phyloP scores from a whole-genome alignment of 2,797 vertebrate species.

The Vireo griseus region DNA sequence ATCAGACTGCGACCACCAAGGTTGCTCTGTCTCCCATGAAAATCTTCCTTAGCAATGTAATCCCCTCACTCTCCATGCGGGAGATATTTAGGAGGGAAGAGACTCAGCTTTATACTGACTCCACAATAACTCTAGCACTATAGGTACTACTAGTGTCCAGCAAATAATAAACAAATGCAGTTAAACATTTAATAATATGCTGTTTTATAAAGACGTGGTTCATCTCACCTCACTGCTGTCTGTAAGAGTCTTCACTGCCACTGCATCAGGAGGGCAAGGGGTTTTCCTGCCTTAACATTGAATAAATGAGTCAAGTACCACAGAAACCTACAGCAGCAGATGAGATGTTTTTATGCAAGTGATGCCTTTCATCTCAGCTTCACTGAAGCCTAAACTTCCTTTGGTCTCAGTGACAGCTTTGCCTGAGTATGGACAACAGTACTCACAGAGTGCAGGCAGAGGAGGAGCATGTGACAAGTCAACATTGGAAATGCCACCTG shows the following conservation, averaged over 20 bases:
- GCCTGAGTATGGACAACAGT: background rate
- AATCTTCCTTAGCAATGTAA: background rate
- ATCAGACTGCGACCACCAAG: background rate
- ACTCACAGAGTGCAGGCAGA: accelerated
- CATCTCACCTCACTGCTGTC: background rate
- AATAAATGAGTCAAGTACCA: background rate
- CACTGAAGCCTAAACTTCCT: background rate
- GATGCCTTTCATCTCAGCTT: background rate
- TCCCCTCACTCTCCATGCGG: background rate
- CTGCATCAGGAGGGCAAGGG: background rate
- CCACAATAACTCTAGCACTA: background rate
- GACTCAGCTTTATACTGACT: background rate
- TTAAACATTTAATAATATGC: background rate
- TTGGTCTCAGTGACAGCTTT: background rate
- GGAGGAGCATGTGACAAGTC: accelerated
- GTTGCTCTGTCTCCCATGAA: background rate
- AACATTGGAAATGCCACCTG: background rate
- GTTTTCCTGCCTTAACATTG: background rate
- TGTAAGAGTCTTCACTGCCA: background rate
- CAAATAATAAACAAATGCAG: background rate
- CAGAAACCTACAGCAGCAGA: background rate
- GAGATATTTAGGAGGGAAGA: background rate
- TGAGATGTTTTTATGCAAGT: background rate
- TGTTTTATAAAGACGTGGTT: background rate
- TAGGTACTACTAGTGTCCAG: background rate